These are phyloP conservation scores for Bunonema sp. DNA, from an alignment of 2,888 invertebrate species.

Conservation along the genomic window DNA sequence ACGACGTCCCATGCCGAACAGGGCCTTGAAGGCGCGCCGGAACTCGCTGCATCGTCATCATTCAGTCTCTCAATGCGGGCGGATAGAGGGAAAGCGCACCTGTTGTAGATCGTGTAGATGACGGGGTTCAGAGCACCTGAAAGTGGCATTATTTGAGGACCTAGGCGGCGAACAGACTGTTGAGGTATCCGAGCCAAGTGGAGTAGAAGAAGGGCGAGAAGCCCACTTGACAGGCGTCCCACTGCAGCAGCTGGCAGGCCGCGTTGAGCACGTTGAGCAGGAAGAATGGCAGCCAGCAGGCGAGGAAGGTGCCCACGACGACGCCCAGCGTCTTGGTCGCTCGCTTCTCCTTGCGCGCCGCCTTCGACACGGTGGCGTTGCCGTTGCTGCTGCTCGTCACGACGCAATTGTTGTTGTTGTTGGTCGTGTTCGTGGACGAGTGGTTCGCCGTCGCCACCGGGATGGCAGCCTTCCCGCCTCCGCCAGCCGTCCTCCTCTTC, in stretches of 20 bases:
- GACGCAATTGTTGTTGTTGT: too few relatives aligned
- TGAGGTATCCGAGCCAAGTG: constrained; percentile 96
- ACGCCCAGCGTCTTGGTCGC: constrained; percentile 96
- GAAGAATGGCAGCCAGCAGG: constrained; percentile 98
- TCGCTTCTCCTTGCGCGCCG: constrained; percentile 66
- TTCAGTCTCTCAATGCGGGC: too few relatives aligned
- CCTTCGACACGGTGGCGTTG: constrained; percentile 34
- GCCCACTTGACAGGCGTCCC: constrained; percentile 25
- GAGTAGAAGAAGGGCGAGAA: constrained; percentile 66
- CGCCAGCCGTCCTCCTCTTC: constrained; percentile 9
- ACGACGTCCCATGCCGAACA: too few relatives aligned
- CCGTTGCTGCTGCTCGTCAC: too few relatives aligned
- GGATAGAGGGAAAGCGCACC: too few relatives aligned
- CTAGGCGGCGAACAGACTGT: constrained; percentile 53
- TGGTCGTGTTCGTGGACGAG: too few relatives aligned
- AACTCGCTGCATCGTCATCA: too few relatives aligned
- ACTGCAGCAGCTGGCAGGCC: constrained; percentile 66
- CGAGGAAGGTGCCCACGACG: constrained; percentile 86
- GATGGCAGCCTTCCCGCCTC: constrained; percentile 29
- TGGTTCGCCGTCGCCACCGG: too few relatives aligned
- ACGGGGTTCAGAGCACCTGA: constrained; percentile 60
- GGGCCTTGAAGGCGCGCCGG: constrained; percentile 68
- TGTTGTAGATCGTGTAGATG: constrained; percentile 45
- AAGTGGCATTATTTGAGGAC: too few relatives aligned
- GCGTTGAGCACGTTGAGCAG: constrained; percentile 92